Evolutionary conservation across 2,888 invertebrate species (phyloP), one percentile per base, ranked within the genome.

Genomic region (Brachyptera risi): DNA sequence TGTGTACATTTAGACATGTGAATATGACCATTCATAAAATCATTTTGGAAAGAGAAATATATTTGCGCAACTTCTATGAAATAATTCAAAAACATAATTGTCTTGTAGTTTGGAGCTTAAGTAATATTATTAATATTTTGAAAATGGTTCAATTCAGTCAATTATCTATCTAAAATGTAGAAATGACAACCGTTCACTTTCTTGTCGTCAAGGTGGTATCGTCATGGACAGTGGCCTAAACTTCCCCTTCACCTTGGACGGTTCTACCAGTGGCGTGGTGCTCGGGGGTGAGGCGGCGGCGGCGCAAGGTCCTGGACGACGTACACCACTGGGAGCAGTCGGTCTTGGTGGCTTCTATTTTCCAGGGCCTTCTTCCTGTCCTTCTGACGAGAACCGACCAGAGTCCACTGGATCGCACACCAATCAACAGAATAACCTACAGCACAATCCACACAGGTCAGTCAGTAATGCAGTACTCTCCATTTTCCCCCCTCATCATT

Each of bases 311-410:
- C 82, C 82, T 9, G 83, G 83, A 2, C 71, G 89, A 67, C 78
- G 92, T 69, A 92, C 92, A 35, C 92, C 92, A 24, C 76, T 92
- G 59, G 90, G 92, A 11, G 86, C 90, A 4, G 91, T 92, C 23
- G 91, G 91, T 15, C 79, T 92, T 26, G 90, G 92, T 23, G 91
- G 91, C n/a, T 92, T 91, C 76, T 92, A 91, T 76, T 90, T 90
- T 74, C 90, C 89, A 72, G 58, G 58, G 24, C 80, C 80, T 63
- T 81, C 81, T 57, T 79, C 80, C 73, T 42, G 54, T 62, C 72
- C 75, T 7, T 74, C 75, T 1, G 91, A 92, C 71, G 92, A 91
- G 73, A 92, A 92, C 73, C 86, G 88, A 72, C 88, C 88, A 0
- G 86, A 87, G 72, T 83, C 83, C 13, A 81, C 80, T 37, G 83